These are phyloP conservation scores for Candidula unifasciata DNA, from an alignment of 2,888 invertebrate species.

Conservation along the genomic window DNA sequence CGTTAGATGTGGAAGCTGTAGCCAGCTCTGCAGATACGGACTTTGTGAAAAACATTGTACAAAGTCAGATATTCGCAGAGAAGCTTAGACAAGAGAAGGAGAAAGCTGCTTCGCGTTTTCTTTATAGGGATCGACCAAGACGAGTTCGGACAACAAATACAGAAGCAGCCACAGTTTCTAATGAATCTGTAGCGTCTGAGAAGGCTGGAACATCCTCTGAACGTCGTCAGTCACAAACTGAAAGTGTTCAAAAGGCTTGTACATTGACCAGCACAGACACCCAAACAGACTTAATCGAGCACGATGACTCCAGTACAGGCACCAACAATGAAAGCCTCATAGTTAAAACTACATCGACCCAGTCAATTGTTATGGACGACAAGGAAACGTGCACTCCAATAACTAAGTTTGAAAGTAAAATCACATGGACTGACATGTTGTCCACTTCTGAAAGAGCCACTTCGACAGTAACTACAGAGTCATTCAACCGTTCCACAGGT, in stretches of 20 bases:
- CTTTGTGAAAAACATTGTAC: constrained; percentile 31
- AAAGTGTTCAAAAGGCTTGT: constrained; percentile 58
- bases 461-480: constrained; percentile 58
- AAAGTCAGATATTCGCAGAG: constrained; percentile 49
- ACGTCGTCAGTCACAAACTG: constrained; percentile 47
- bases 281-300: constrained; percentile 58
- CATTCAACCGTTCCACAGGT: constrained; percentile 59
- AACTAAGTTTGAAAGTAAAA: constrained; percentile 58
- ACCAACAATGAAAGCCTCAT: constrained; percentile 65
- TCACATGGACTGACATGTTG: constrained; percentile 66
- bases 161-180: constrained; percentile 57
- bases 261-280: constrained; percentile 57
- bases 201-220: constrained; percentile 59
- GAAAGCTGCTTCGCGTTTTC: neutral
- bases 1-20: constrained; percentile 32
- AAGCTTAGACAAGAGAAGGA: constrained; percentile 40
- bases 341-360: constrained; percentile 64
- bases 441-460: constrained; percentile 67
- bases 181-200: constrained; percentile 59
- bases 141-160: constrained; percentile 54
- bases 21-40: constrained; percentile 21
- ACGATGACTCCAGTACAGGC: constrained; percentile 54
- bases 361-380: constrained; percentile 59
- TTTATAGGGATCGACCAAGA: constrained; percentile 20
- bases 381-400: constrained; percentile 64